A percentile compares a stretch with the other conserved stretches of the same genome.
phyloP scores from a whole-genome alignment of 2,113 vertebrate species.

The Pelecanoides urinatrix region DNA sequence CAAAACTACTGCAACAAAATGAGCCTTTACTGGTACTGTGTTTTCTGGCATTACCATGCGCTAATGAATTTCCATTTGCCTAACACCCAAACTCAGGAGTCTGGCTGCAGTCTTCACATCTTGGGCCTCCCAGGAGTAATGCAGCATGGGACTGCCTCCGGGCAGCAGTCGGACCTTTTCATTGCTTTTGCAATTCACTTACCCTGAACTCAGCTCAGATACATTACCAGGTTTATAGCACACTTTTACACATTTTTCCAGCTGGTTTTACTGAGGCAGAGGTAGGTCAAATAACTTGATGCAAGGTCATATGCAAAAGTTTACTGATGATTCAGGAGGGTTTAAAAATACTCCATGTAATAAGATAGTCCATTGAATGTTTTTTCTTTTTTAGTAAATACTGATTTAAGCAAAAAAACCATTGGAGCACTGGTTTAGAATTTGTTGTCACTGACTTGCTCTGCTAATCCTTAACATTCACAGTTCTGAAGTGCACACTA shows the following conservation, averaged over 20 bases:
- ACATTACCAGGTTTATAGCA: neutral
- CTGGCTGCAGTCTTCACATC: neutral
- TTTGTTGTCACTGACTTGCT: neutral
- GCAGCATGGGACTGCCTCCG: neutral
- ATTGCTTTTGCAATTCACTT: neutral
- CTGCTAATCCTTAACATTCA: neutral
- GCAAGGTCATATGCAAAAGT: neutral
- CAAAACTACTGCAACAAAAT: neutral
- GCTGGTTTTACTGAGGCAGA: neutral
- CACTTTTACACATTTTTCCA: neutral
- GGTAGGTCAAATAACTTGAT: neutral
- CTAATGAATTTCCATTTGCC: neutral
- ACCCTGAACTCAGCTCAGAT: neutral
- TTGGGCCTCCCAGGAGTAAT: neutral
- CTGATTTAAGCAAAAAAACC: neutral
- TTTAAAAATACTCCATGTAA: neutral
- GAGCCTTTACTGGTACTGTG: neutral
- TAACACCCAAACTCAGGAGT: neutral
- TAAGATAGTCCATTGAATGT: neutral
- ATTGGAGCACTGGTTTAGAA: neutral
- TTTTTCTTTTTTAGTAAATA: neutral
- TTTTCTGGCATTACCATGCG: neutral
- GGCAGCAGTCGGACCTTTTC: neutral
- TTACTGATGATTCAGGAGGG: neutral
- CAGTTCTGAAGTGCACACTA: neutral